phyloP scores from a whole-genome alignment of 2,888 invertebrate species.

The Mythimna albipuncta region DNA sequence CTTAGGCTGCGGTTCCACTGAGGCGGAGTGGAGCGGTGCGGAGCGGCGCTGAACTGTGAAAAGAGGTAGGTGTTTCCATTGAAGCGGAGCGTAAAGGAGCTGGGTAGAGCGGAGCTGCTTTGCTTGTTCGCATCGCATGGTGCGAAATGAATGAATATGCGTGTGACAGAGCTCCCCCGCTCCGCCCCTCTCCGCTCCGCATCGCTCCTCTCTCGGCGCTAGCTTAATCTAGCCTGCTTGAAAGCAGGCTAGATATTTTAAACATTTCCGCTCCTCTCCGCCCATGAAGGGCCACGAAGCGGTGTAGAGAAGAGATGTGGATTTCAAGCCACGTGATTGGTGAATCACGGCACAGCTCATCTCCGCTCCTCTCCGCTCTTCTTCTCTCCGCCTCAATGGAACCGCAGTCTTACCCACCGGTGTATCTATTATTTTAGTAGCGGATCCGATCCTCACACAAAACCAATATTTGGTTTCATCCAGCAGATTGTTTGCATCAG shows the following conservation, averaged over 20 bases:
- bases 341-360: background rate
- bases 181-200: constrained; percentile 19
- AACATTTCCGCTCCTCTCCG: constrained; percentile 13
- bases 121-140: too few species aligned
- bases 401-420: too few species aligned
- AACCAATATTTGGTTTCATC: background rate
- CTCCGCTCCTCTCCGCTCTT: too few species aligned
- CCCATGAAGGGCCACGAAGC: too few species aligned
- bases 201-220: constrained; percentile 18
- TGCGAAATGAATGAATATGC: constrained; percentile 9
- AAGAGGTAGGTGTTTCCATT: too few species aligned
- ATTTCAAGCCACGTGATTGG: constrained; percentile 3
- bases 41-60: too few species aligned
- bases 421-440: too few species aligned
- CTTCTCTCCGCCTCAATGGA: too few species aligned
- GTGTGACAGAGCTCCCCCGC: constrained; percentile 12
- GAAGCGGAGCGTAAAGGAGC: too few species aligned
- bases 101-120: too few species aligned
- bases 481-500: background rate
- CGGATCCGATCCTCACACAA: background rate
- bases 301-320: background rate
- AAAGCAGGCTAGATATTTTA: constrained; percentile 16
- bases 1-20: too few species aligned
- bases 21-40: too few species aligned
- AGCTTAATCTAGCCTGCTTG: constrained; percentile 3